Conservation (phyloP, 2,797 vertebrate genomes). For the Karalla daura region DNA sequence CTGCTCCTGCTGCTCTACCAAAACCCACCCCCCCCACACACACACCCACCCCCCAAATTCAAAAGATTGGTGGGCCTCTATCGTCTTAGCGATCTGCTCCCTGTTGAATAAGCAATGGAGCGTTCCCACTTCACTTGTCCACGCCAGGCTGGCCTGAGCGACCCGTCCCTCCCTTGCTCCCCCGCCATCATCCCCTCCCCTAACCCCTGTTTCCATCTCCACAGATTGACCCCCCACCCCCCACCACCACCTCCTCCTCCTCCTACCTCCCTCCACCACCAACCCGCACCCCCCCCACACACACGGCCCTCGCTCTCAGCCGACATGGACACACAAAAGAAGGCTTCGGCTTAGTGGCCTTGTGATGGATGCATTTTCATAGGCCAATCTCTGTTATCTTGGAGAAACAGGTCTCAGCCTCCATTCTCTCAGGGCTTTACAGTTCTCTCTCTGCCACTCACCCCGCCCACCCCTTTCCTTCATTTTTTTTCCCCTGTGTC, state of each 20-base stretch:
- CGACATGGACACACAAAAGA: conserved; percentile 81
- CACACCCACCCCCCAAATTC: conserved; percentile 36
- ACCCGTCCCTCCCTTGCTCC: conserved; percentile 48
- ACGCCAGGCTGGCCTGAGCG: conserved; percentile 58
- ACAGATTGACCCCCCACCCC: conserved; percentile 63
- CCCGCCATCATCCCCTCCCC: conserved; percentile 24
- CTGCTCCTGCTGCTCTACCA: conserved; percentile 15
- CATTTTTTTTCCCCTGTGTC: conserved; percentile 46
- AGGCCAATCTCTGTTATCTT: conserved; percentile 87
- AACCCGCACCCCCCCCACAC: conserved; percentile 8
- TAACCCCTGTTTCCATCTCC: conserved; percentile 71
- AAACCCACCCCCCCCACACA: too few species aligned
- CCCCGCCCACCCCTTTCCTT: conserved; percentile 48
- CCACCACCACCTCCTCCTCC: too few species aligned
- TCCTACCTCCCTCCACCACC: too few species aligned
- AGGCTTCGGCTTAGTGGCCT: conserved; percentile 81
- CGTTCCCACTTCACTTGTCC: conserved; percentile 69
- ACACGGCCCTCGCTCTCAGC: conserved; percentile 59
- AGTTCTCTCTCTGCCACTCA: conserved; percentile 75
- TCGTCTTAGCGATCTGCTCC: conserved; percentile 78
- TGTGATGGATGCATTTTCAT: conserved; percentile 88
- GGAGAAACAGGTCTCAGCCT: conserved; percentile 84
- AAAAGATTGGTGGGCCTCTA: conserved; percentile 77
- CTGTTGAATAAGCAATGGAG: conserved; percentile 86
- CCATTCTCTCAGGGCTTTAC: conserved; percentile 83